Percentiles rank a stretch among this genome's conserved stretches.
Conservation (phyloP, 2,888 invertebrate genomes). For the Hemistola chrysoprasaria region DNA sequence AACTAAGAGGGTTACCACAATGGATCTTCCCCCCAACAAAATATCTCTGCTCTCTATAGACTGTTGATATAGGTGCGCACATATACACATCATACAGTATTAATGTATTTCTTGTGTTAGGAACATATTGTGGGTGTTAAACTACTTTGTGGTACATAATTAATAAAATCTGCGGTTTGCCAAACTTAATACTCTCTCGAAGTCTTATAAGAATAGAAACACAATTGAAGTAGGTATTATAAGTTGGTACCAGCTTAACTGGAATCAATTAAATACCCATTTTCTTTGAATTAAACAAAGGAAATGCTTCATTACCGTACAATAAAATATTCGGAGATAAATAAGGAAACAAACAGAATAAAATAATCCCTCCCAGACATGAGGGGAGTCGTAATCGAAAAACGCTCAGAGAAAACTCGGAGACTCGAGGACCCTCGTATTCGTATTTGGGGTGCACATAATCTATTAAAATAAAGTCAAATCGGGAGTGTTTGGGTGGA, state of each 20-base stretch:
- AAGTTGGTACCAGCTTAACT: slow-evolving; percentile 9
- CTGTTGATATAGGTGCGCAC: slow-evolving; percentile 29
- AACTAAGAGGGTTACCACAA: slow-evolving; percentile 75
- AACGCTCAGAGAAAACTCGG: slow-evolving; percentile 46
- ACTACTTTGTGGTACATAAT: neutral
- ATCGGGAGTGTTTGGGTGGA: slow-evolving; percentile 32
- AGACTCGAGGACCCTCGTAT: slow-evolving; percentile 28
- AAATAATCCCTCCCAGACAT: slow-evolving; percentile 31
- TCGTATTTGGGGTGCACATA: slow-evolving; percentile 37
- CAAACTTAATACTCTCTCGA: too few relatives aligned
- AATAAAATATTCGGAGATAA: slow-evolving; percentile 27
- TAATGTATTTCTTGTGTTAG: slow-evolving; percentile 10
- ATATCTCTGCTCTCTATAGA: slow-evolving; percentile 52
- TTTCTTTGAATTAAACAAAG: slow-evolving; percentile 15
- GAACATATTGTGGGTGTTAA: neutral
- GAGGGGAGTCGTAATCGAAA: slow-evolving; percentile 46
- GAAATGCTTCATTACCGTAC: slow-evolving; percentile 22
- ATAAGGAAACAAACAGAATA: slow-evolving; percentile 42
- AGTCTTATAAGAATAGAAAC: too few relatives aligned
- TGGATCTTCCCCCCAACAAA: slow-evolving; percentile 67
- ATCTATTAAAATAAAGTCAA: slow-evolving; percentile 41
- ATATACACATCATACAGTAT: slow-evolving; percentile 14
- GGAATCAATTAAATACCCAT: slow-evolving; percentile 14
- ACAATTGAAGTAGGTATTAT: too few relatives aligned
- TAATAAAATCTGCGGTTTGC: too few relatives aligned